A percentile compares a stretch with the other conserved stretches of the same genome.
Evolutionary conservation across 2,888 invertebrate genomes (phyloP).

Genomic region (Busseola fusca): DNA sequence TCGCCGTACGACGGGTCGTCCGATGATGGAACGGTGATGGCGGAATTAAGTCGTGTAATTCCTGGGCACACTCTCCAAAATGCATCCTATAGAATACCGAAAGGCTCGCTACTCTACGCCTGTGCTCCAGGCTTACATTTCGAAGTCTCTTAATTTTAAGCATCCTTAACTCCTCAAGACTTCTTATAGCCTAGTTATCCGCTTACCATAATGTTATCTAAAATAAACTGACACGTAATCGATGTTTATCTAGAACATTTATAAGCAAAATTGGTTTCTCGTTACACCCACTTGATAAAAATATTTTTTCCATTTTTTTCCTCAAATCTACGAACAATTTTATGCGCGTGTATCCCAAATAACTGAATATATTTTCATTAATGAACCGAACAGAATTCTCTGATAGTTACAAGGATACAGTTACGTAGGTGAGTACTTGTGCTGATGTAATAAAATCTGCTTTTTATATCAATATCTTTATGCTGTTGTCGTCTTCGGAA

Average conservation of each 20-base stretch:
- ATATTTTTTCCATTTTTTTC: constrained; percentile 28
- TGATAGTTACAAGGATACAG: constrained; percentile 43
- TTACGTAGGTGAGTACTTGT: constrained; percentile 27
- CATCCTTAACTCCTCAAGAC: background rate
- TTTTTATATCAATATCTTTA: constrained; percentile 38
- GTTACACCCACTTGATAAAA: constrained; percentile 43
- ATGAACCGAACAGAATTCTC: constrained; percentile 48
- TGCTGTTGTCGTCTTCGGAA: constrained; percentile 21
- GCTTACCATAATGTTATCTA: constrained; percentile 13
- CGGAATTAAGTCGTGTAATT: no score
- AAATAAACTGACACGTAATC: constrained; percentile 28
- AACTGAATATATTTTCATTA: constrained; percentile 58
- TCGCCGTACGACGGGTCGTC: no score
- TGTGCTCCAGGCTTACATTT: no score
- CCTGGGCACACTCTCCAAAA: no score
- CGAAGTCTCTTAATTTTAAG: no score
- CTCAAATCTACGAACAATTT: constrained; percentile 43
- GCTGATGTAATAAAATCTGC: constrained; percentile 42
- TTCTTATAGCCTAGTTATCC: background rate
- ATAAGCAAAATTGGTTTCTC: constrained; percentile 43
- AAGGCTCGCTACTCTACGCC: no score
- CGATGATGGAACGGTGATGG: no score
- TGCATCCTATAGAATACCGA: no score
- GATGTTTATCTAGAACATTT: constrained; percentile 43
- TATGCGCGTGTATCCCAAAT: constrained; percentile 40